phyloP scores from a whole-genome alignment of 2,888 invertebrate genomes.

The Brassicogethes aeneus region DNA sequence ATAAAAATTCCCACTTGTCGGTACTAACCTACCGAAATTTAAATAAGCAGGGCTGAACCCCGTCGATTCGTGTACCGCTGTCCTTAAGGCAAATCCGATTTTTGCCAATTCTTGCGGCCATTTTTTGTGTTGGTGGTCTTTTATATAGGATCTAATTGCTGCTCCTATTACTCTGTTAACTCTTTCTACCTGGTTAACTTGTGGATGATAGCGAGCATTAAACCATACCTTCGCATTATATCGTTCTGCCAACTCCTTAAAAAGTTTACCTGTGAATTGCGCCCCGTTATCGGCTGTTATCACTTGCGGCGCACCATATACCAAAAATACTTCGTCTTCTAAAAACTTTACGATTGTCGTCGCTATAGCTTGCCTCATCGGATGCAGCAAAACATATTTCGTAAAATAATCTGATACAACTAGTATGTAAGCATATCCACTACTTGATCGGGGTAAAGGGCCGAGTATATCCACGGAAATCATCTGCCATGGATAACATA shows the following conservation, averaged over 20 bases:
- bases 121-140: neutral
- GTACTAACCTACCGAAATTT: neutral
- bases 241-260: neutral
- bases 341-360: too few species aligned
- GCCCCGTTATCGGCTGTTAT: too few species aligned
- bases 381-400: neutral
- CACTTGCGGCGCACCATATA: too few species aligned
- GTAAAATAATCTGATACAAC: too few species aligned
- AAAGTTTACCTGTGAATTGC: too few species aligned
- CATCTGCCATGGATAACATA: too few species aligned
- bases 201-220: neutral
- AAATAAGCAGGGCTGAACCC: neutral
- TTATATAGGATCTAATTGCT: neutral
- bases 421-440: too few species aligned
- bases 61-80: too few species aligned
- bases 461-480: too few species aligned
- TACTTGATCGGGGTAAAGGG: too few species aligned
- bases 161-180: neutral
- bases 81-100: neutral
- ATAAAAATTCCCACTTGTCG: neutral
- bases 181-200: neutral
- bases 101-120: neutral
- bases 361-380: neutral
- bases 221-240: neutral
- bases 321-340: too few species aligned